Evolutionary conservation across 2,113 vertebrate species (phyloP).

Genomic region (Poicephalus gulielmi): DNA sequence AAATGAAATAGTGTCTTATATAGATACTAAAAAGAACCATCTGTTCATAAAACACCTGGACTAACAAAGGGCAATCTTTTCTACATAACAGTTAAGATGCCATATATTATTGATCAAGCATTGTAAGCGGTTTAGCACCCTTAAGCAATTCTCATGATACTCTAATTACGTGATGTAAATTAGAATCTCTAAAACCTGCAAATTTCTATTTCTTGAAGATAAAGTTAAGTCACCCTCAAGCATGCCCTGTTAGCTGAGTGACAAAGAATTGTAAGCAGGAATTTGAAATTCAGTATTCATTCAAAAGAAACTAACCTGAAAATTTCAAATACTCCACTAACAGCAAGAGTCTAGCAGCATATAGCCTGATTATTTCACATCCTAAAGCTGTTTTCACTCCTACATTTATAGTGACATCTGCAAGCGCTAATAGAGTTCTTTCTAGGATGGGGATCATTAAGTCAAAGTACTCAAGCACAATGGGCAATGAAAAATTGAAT

Average conservation of each 20-base stretch:
- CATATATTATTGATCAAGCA: conserved; percentile 37
- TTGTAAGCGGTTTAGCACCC: conserved; percentile 3
- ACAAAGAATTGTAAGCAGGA: conserved; percentile 46
- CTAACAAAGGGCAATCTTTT: not conserved
- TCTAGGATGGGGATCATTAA: conserved; percentile 69
- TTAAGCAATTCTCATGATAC: not conserved
- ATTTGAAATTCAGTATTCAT: conserved; percentile 40
- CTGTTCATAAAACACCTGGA: conserved; percentile 20
- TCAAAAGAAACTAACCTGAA: conserved; percentile 51
- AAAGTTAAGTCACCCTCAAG: conserved; percentile 25
- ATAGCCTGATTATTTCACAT: conserved; percentile 65
- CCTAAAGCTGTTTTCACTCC: conserved; percentile 47
- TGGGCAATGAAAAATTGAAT: conserved; percentile 71
- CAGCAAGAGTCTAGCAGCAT: conserved; percentile 26
- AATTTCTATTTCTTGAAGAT: conserved; percentile 37
- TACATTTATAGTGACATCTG: conserved; percentile 68
- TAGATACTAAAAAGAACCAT: not conserved
- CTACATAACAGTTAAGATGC: not conserved
- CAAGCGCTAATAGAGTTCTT: conserved; percentile 67
- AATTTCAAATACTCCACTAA: conserved; percentile 56
- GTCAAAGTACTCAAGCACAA: conserved; percentile 71
- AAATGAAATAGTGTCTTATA: not conserved
- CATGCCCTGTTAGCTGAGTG: conserved; percentile 26
- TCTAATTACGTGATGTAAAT: conserved; percentile 38
- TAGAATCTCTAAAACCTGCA: conserved; percentile 23